Evolutionary conservation across 1,140 invertebrate genomes (phyloP).

Genomic region (Drosophila lini): DNA sequence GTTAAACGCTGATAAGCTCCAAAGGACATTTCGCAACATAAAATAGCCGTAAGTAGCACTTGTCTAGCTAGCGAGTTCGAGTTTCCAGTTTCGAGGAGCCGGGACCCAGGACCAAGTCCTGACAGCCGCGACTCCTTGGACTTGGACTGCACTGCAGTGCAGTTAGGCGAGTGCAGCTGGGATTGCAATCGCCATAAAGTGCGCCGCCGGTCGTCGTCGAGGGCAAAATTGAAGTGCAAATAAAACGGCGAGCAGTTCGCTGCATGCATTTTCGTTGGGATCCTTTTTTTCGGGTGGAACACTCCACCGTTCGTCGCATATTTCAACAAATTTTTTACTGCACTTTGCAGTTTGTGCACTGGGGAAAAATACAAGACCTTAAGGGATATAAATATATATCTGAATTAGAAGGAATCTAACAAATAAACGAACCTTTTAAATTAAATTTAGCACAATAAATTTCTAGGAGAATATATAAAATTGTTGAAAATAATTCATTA

Average conservation of each 20-base stretch:
- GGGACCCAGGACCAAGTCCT: constrained; percentile 29
- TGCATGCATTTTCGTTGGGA: constrained; percentile 30
- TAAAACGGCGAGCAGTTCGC: constrained; percentile 72
- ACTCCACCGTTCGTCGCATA: constrained; percentile 48
- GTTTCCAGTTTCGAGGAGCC: constrained; percentile 9
- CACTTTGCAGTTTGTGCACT: constrained; percentile 61
- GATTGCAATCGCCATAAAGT: constrained; percentile 81
- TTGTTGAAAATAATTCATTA: too few relatives aligned
- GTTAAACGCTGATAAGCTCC: constrained; percentile 70
- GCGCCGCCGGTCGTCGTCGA: constrained; percentile 61
- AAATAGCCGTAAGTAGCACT: constrained; percentile 79
- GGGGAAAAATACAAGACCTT: background rate
- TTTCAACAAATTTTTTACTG: constrained; percentile 74
- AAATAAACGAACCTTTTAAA: background rate
- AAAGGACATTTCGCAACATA: constrained; percentile 78
- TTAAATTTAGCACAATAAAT: background rate
- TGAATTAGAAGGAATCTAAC: background rate
- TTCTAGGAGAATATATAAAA: too few relatives aligned
- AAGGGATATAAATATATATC: background rate
- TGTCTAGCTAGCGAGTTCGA: constrained; percentile 54
- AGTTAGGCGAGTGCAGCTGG: constrained; percentile 77
- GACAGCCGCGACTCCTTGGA: constrained; percentile 38
- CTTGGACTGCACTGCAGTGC: constrained; percentile 68
- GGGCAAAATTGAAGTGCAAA: constrained; percentile 81
- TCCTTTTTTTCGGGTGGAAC: constrained; percentile 29